Evolutionary conservation across 2,888 invertebrate genomes (phyloP).

Genomic region (Spicauda simplicius): DNA sequence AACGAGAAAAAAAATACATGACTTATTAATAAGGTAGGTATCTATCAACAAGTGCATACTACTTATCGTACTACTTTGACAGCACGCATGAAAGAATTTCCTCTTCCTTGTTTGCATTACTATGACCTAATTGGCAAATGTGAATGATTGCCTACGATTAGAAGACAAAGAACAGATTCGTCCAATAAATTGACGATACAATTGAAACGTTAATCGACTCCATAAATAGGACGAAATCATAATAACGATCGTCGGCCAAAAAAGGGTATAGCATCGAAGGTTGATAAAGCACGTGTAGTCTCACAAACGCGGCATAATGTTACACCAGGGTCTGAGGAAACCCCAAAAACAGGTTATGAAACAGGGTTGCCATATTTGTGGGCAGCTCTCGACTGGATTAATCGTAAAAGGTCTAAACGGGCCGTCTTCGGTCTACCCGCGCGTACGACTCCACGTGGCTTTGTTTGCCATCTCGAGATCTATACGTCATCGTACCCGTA

Average conservation of each 20-base stretch:
- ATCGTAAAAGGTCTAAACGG: slow-evolving; percentile 83
- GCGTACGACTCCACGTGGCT: slow-evolving; percentile 48
- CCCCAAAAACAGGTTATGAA: slow-evolving; percentile 84
- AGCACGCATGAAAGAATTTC: slow-evolving; percentile 29
- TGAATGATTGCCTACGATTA: slow-evolving; percentile 12
- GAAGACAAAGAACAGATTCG: slow-evolving; percentile 25
- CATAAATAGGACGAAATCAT: slow-evolving; percentile 36
- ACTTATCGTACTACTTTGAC: slow-evolving; percentile 22
- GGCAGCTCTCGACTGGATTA: slow-evolving; percentile 78
- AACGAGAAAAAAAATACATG: slow-evolving; percentile 27
- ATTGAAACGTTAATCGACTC: slow-evolving; percentile 13
- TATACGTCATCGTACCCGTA: slow-evolving; percentile 72
- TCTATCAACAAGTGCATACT: slow-evolving; percentile 26
- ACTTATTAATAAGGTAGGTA: slow-evolving; percentile 27
- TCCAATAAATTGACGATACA: slow-evolving; percentile 14
- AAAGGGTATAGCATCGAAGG: slow-evolving; percentile 43
- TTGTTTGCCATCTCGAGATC: slow-evolving; percentile 63
- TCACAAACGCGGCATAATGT: slow-evolving; percentile 60
- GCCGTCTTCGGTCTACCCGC: slow-evolving; percentile 50
- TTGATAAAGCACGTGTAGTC: slow-evolving; percentile 48
- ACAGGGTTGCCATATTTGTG: slow-evolving; percentile 81
- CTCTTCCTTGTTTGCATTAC: slow-evolving; percentile 37
- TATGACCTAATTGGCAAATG: slow-evolving; percentile 33
- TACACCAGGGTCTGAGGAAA: slow-evolving; percentile 75
- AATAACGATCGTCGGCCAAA: slow-evolving; percentile 34